Conservation (phyloP, 2,113 vertebrate species). For the Salvelinus fontinalis region DNA sequence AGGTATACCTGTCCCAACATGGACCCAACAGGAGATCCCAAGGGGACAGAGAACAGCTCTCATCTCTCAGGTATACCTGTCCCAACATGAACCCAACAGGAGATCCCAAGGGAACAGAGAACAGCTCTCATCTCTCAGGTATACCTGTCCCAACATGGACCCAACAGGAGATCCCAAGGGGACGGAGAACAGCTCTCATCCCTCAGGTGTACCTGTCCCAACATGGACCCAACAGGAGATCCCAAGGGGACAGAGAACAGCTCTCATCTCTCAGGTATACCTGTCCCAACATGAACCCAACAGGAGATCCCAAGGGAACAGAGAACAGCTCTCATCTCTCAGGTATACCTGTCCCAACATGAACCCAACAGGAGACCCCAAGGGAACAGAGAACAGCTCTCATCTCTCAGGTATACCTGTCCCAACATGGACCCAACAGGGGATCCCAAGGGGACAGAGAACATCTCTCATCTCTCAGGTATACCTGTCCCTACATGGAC, state of each 20-base stretch:
- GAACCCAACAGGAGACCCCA: neutral
- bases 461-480: slow-evolving; percentile 22
- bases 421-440: neutral
- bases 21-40: neutral
- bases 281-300: neutral
- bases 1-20: neutral
- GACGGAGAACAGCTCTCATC: slow-evolving; percentile 23
- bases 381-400: slow-evolving; percentile 8
- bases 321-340: slow-evolving; percentile 8
- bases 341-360: neutral
- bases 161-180: neutral
- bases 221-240: neutral
- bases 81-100: neutral
- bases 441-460: neutral
- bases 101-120: neutral
- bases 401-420: neutral
- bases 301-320: neutral
- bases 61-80: neutral
- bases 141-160: neutral
- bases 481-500: neutral
- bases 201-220: neutral
- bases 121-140: slow-evolving; percentile 15
- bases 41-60: slow-evolving; percentile 6
- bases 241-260: neutral
- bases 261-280: neutral